A percentile compares a stretch with the other conserved stretches of the same genome.
Evolutionary conservation across 2,113 vertebrate genomes (phyloP).

Genomic region (Brachirus orientalis): DNA sequence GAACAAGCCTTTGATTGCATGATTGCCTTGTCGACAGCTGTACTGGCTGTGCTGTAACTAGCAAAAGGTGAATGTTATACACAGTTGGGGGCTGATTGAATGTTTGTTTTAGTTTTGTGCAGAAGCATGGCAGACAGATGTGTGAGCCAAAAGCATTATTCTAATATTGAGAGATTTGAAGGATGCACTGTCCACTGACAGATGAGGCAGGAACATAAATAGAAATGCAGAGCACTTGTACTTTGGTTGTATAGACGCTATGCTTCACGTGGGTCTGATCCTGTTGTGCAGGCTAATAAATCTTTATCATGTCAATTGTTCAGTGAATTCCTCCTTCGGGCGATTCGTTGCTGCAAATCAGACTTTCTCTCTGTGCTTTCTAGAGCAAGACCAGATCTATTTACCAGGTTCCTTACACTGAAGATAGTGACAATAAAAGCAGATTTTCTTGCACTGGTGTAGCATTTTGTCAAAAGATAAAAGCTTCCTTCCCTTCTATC

Average conservation of each 20-base stretch:
- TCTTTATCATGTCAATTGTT: conserved; percentile 48
- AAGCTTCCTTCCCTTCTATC: conserved; percentile 69
- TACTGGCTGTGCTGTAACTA: conserved; percentile 38
- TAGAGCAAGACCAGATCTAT: conserved; percentile 60
- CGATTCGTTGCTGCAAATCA: conserved; percentile 56
- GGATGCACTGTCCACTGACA: conserved; percentile 20
- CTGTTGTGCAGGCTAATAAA: conserved; percentile 45
- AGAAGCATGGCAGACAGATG: conserved; percentile 31
- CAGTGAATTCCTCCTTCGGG: conserved; percentile 51
- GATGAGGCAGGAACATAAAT: conserved; percentile 21
- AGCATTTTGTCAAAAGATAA: conserved; percentile 76
- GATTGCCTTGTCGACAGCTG: conserved; percentile 54
- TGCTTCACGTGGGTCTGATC: conserved; percentile 33
- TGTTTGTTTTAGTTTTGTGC: conserved; percentile 53
- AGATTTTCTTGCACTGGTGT: conserved; percentile 62
- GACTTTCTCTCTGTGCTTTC: conserved; percentile 53
- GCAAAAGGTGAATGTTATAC: conserved; percentile 57
- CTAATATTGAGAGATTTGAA: neutral
- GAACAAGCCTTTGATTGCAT: conserved; percentile 43
- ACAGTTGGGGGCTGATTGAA: conserved; percentile 69
- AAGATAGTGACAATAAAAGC: conserved; percentile 69
- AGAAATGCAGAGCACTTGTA: conserved; percentile 28
- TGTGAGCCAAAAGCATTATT: conserved; percentile 36
- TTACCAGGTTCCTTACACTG: conserved; percentile 64
- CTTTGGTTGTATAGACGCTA: conserved; percentile 15